These are phyloP conservation scores for Bos javanicus DNA, from an alignment of 2,113 vertebrate species.

Conservation along the genomic window DNA sequence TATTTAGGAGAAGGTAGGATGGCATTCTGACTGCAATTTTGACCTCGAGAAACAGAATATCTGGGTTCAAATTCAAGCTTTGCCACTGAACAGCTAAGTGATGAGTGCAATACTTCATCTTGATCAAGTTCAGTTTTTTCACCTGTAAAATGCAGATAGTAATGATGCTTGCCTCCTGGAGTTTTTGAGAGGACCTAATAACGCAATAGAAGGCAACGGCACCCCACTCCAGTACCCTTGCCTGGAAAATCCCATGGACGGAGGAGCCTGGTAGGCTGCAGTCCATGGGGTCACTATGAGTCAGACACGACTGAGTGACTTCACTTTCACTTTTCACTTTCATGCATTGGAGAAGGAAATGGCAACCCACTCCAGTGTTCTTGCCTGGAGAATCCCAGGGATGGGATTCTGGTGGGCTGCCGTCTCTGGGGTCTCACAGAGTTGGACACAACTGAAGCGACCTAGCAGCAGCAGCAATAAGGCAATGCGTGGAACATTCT, in stretches of 20 bases:
- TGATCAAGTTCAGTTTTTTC: background rate
- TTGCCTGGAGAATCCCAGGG: too few species aligned
- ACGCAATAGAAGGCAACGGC: background rate
- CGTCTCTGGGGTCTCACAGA: too few species aligned
- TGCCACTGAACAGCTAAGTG: background rate
- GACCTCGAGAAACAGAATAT: background rate
- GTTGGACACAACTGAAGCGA: too few species aligned
- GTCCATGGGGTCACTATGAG: too few species aligned
- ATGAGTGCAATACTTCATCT: background rate
- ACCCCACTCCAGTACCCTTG: too few species aligned
- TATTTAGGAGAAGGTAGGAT: background rate
- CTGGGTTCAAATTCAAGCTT: background rate
- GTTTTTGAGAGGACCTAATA: background rate
- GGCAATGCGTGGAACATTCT: background rate
- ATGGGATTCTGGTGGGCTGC: too few species aligned
- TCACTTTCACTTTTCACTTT: too few species aligned
- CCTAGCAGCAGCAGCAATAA: background rate
- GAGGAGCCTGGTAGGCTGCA: too few species aligned
- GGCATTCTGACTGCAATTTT: background rate
- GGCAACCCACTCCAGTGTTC: too few species aligned
- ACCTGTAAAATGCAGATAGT: background rate
- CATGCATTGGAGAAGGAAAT: too few species aligned
- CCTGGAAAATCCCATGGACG: too few species aligned
- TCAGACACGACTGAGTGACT: too few species aligned
- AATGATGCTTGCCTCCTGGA: background rate